phyloP scores from a whole-genome alignment of 2,113 vertebrate species.

The Hemichromis elongatus region DNA sequence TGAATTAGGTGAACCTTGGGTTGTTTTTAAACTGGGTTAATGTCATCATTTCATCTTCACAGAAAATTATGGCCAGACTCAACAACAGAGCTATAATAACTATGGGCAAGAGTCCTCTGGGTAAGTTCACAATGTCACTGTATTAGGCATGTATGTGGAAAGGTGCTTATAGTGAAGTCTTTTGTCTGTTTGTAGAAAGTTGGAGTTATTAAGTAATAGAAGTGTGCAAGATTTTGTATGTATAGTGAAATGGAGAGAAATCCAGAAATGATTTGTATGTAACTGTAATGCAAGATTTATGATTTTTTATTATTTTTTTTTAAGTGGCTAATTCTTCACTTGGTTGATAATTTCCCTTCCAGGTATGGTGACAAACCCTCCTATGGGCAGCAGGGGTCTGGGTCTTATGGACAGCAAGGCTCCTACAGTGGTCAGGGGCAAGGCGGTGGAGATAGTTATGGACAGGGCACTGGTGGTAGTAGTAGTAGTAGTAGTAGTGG shows the following conservation, averaged over 20 bases:
- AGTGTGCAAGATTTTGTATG: not conserved
- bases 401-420: conserved; percentile 50
- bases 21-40: not conserved
- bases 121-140: conserved; percentile 46
- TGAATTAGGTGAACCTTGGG: not conserved
- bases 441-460: conserved; percentile 23
- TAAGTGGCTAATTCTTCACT: not conserved
- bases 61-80: conserved; percentile 64
- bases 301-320: no score
- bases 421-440: conserved; percentile 35
- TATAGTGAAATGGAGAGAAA: not conserved
- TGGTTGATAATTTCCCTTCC: not conserved
- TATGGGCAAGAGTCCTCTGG: conserved; percentile 68
- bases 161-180: not conserved
- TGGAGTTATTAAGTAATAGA: not conserved
- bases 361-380: conserved; percentile 64
- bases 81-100: conserved; percentile 50
- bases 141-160: not conserved
- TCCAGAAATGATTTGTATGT: not conserved
- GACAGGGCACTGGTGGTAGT: not conserved
- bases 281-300: not conserved
- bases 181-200: not conserved
- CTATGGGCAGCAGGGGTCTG: conserved; percentile 49
- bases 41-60: not conserved
- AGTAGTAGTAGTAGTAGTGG: not conserved